Percentiles rank a stretch among this genome's conserved stretches.
Conservation (phyloP, 2,888 invertebrate genomes). For the Orthosia gracilis region DNA sequence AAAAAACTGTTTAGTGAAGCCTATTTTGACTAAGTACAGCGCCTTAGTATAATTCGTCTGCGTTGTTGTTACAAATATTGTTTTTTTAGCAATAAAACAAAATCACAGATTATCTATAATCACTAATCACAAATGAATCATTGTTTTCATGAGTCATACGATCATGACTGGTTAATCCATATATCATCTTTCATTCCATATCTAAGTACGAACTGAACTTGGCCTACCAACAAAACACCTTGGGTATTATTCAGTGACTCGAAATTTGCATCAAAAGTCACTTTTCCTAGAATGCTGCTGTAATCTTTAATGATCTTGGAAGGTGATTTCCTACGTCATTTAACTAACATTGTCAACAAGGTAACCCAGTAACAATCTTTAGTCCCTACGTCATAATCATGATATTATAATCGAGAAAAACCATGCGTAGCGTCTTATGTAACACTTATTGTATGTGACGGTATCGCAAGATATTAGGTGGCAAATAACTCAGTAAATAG, state of each 20-base stretch:
- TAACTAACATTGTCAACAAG: slow-evolving; percentile 24
- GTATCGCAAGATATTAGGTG: slow-evolving; percentile 35
- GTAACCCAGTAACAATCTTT: slow-evolving; percentile 2
- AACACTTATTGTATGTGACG: slow-evolving; percentile 24
- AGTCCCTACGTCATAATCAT: slow-evolving; percentile 37
- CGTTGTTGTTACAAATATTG: neutral
- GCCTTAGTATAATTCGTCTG: neutral
- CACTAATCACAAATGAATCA: slow-evolving; percentile 22
- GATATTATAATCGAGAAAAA: slow-evolving; percentile 20
- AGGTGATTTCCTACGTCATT: slow-evolving; percentile 50
- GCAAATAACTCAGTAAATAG: slow-evolving; percentile 33
- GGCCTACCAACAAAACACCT: slow-evolving; percentile 4
- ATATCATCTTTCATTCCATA: slow-evolving; percentile 11
- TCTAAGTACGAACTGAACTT: slow-evolving; percentile 7
- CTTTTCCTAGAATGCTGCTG: slow-evolving; percentile 23
- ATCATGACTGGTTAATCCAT: slow-evolving; percentile 8
- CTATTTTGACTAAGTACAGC: no score
- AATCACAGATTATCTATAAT: neutral
- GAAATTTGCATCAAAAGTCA: slow-evolving; percentile 6
- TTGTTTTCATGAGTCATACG: slow-evolving; percentile 30
- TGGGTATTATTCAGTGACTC: neutral
- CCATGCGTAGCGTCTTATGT: slow-evolving; percentile 24
- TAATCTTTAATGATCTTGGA: slow-evolving; percentile 30
- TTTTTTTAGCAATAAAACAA: slow-evolving; percentile 2
- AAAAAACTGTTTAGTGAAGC: no score